Base-by-base conservation (phyloP, 64 coral and sea anemone genomes). In the Montipora capricornis region DNA sequence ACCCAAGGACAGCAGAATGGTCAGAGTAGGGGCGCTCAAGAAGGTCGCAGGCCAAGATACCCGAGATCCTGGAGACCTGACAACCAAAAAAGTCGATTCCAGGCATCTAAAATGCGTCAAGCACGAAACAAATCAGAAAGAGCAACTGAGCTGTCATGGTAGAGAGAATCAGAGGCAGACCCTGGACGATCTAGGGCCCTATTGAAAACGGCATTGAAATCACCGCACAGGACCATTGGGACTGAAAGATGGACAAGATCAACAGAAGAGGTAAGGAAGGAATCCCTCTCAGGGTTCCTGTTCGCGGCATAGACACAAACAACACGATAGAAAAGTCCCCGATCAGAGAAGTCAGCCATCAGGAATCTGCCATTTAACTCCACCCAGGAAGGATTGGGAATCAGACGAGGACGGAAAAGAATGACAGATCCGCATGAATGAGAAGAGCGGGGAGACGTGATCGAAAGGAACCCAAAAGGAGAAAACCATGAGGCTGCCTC, bases 181-280 rank as follows among this genome's bases (percentile, higher is more conserved):
- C 69, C 80, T 10, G 9, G 20, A 6, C 95, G 8, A 44, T 92
- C 95, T 0, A 77, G 1, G 8, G 2, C 1, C 6, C 73, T 57
- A 51, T 95, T 84, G 71, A 96, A 91, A n/a, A 96, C 90, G 1
- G 95, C n/a, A 17, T 93, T 91, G 68, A 93, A 90, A 46, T 96
- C 87, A 0, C 95, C 95, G 11, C 26, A 11, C 9, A 96, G 1
- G 20, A 96, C 44, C 8, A 75, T 71, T 3, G 91, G 95, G 49
- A 78, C 4, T n/a, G 80, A 44, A 12, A 70, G 71, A 24, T 80
- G 50, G 0, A 92, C 4, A 3, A 46, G 29, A 1, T 2, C 4
- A 44, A 12, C 7, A 5, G 92, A 1, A 8, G 74, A 16, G 5
- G 77, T 79, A 20, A 95, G 50, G 10, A 92, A 90, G 3, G n/a